Base-by-base conservation (phyloP, 2,888 invertebrate genomes). In the Nephrocerus scutellatus region DNA sequence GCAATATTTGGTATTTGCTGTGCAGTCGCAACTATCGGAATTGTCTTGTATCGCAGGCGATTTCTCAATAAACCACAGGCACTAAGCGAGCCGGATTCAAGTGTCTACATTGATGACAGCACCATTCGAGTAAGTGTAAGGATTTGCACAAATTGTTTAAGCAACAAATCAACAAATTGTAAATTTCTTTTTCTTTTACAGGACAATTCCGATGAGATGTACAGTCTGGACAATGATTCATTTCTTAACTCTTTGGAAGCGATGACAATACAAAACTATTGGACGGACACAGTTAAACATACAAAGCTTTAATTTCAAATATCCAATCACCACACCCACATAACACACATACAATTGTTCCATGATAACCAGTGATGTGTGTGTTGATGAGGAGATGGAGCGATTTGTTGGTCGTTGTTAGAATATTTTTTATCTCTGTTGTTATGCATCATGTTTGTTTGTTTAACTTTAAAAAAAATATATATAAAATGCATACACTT, bases 151-250 rank as follows among this genome's bases (percentile, higher is more conserved):
- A n/a, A n/a, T n/a, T n/a, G n/a, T n/a, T n/a, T n/a, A n/a, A n/a
- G n/a, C n/a, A n/a, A n/a, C n/a, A n/a, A n/a, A n/a, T n/a, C n/a
- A n/a, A n/a, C n/a, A n/a, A n/a, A n/a, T n/a, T n/a, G n/a, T n/a
- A 28, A 28, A 13, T 37, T 46, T 39, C 26, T 51, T 46, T 49
- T 45, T 41, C 44, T 47, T 30, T 41, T 46, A 26, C 48, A 90
- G 90, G 90, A 90, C 66, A 88, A 87, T 63, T 87, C 87, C 6
- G 90, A 90, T 70, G 90, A 91, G 71, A 88, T 91, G 87, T 89
- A 89, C 70, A 91, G 90, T 59, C 71, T 91, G 70, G 91, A 91
- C 72, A 91, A 91, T 66, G 91, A 91, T 66, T 90, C 90, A 46
- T 91, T 91, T 72, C 76, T 91, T 44, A 91, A 91, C 71, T 90